Conservation (phyloP, 2,797 vertebrate species). For the Champsocephalus esox region DNA sequence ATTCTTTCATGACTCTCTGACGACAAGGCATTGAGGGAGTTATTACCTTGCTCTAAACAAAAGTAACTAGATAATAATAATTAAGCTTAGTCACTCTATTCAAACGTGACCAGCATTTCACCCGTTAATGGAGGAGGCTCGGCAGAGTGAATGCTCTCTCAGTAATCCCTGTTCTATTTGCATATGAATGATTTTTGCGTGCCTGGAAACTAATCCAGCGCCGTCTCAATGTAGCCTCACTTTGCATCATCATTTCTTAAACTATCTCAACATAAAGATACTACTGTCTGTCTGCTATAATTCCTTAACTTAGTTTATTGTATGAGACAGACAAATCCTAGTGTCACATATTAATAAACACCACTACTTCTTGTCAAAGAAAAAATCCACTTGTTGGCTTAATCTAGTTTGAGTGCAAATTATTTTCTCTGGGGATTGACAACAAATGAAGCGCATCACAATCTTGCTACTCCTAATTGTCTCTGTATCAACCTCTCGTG, state of each 20-base stretch:
- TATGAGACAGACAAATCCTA: constrained; percentile 60
- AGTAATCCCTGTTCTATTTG: constrained; percentile 87
- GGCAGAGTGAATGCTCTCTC: constrained; percentile 81
- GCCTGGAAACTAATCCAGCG: constrained; percentile 80
- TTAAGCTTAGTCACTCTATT: constrained; percentile 55
- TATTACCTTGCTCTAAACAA: constrained; percentile 57
- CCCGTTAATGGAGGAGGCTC: constrained; percentile 75
- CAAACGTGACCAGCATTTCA: constrained; percentile 73
- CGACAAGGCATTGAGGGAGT: constrained; percentile 35
- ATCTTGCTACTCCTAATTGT: constrained; percentile 42
- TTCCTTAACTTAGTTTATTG: constrained; percentile 63
- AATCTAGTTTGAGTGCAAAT: constrained; percentile 29
- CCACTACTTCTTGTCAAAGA: constrained; percentile 17
- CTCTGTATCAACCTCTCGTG: constrained; percentile 43
- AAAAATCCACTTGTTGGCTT: constrained; percentile 22
- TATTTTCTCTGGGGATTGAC: constrained; percentile 32
- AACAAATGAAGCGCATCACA: constrained; percentile 35
- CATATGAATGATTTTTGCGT: constrained; percentile 85
- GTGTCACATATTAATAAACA: constrained; percentile 49
- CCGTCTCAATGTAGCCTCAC: constrained; percentile 76
- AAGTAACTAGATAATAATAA: constrained; percentile 56
- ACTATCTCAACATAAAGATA: constrained; percentile 59
- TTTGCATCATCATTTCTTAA: constrained; percentile 75
- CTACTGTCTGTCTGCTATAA: constrained; percentile 63
- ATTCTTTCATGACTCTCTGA: constrained; percentile 39